phyloP scores from a whole-genome alignment of 2,888 invertebrate genomes.

The Acanthosepion lycidas region DNA sequence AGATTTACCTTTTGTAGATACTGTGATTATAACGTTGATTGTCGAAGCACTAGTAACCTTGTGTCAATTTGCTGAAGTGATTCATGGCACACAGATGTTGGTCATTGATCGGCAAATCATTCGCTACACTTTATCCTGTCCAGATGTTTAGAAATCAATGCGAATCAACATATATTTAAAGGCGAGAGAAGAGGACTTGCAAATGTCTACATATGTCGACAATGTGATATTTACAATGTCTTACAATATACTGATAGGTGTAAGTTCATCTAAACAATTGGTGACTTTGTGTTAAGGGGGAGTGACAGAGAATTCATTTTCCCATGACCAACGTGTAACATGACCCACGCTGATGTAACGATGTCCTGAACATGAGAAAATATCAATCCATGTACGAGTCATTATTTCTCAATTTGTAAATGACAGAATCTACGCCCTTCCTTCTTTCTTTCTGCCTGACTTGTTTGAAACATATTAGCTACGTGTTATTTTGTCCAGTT shows the following conservation, averaged over 20 bases:
- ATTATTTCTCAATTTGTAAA: no score
- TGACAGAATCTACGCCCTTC: no score
- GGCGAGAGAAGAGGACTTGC: background rate
- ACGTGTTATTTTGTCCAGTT: no score
- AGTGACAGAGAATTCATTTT: background rate
- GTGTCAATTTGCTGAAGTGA: background rate
- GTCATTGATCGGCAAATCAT: background rate
- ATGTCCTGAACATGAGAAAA: no score
- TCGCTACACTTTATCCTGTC: background rate
- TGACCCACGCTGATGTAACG: background rate
- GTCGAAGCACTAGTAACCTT: no score
- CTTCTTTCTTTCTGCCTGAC: no score
- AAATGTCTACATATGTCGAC: slow-evolving; percentile 8
- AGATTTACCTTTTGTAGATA: no score
- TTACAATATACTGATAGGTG: background rate
- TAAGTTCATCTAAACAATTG: background rate
- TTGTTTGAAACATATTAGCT: no score
- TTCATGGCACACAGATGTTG: background rate
- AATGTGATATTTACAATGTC: background rate
- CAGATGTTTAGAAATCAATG: background rate
- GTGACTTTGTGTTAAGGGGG: background rate
- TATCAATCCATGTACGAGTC: no score
- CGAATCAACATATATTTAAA: background rate
- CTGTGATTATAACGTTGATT: no score
- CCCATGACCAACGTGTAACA: background rate